Conservation (phyloP, 2,888 invertebrate species). For the Conops quadrifasciatus region DNA sequence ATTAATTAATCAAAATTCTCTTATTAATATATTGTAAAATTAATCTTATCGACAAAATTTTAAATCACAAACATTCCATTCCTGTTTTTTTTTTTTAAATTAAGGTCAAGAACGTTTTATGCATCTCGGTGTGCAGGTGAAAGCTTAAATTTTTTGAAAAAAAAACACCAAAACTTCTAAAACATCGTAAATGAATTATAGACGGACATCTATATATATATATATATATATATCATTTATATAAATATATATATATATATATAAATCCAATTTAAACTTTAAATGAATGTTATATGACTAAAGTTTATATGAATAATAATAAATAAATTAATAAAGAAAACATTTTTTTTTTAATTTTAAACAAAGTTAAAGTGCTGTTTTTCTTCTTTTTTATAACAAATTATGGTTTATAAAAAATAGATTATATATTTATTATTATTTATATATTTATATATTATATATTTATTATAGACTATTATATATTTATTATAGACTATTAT, state of each 20-base stretch:
- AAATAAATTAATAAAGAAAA: not conserved
- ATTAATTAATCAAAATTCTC: slow-evolving; percentile 36
- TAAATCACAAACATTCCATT: slow-evolving; percentile 38
- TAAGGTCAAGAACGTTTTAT: slow-evolving; percentile 50
- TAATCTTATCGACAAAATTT: no score
- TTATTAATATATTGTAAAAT: not conserved
- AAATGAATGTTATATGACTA: not conserved
- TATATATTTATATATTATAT: no score
- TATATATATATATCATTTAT: not conserved
- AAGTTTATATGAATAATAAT: not conserved
- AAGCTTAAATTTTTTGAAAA: slow-evolving; percentile 44
- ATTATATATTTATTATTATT: no score
- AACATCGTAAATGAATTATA: not conserved
- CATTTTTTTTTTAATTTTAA: no score
- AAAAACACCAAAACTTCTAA: not conserved
- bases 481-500: no score
- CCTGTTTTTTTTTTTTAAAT: slow-evolving; percentile 41
- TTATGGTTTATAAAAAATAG: no score
- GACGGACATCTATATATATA: not conserved
- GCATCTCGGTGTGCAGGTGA: slow-evolving; percentile 55
- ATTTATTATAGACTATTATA: no score
- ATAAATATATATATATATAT: slow-evolving; percentile 3
- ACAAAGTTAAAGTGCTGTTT: no score
- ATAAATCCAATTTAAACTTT: no score
- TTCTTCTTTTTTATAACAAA: no score